Conservation (phyloP, 1,140 invertebrate genomes). For the Drosophila paulistorum region DNA sequence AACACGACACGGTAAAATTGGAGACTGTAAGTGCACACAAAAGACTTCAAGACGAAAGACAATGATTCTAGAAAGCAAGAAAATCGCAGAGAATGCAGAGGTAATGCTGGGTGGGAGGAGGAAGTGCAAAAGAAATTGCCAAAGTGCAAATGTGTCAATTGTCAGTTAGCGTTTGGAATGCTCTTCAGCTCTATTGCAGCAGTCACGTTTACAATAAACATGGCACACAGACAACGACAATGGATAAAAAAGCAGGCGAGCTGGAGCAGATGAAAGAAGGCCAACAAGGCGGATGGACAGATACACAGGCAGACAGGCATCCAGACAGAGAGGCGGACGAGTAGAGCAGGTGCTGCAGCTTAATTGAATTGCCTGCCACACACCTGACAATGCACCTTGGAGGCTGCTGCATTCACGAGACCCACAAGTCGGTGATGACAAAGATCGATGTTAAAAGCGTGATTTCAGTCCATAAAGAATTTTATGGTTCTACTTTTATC, state of each 20-base stretch:
- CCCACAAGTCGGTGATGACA: conserved; percentile 54
- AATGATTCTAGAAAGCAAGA: conserved; percentile 18
- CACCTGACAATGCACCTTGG: conserved; percentile 33
- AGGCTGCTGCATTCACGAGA: conserved; percentile 20
- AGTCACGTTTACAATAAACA: conserved; percentile 71
- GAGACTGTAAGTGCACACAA: conserved; percentile 34
- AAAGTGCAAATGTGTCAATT: conserved; percentile 79
- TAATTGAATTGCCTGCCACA: conserved; percentile 70
- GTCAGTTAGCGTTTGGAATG: conserved; percentile 71
- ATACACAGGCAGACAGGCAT: neutral
- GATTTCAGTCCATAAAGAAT: conserved; percentile 8
- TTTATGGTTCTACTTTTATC: neutral
- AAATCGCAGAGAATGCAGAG: neutral
- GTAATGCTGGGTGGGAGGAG: neutral
- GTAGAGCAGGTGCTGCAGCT: conserved; percentile 57
- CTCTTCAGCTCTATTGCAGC: conserved; percentile 54
- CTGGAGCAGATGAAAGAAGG: conserved; percentile 7
- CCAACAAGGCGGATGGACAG: neutral
- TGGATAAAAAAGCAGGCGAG: neutral
- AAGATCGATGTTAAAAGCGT: conserved; percentile 59
- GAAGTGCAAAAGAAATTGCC: conserved; percentile 52
- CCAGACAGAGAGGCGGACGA: conserved; percentile 30
- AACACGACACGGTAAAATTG: conserved; percentile 30
- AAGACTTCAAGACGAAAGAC: conserved; percentile 39
- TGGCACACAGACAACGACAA: conserved; percentile 27